These are phyloP conservation scores for Lymantria monacha DNA, from an alignment of 2,888 invertebrate genomes.

Conservation along the genomic window DNA sequence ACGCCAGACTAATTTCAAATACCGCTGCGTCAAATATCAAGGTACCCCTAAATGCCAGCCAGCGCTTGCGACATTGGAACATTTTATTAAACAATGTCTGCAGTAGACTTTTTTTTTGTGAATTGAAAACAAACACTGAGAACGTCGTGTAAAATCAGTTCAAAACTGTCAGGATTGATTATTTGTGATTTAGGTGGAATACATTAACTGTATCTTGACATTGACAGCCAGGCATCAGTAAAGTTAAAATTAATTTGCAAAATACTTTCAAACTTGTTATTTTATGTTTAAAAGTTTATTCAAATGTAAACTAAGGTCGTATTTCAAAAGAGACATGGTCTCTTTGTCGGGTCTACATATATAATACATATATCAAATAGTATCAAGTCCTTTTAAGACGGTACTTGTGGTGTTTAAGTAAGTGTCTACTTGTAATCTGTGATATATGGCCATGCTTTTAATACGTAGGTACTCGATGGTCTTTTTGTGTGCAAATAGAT, in stretches of 20 bases:
- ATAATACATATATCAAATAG: conserved; percentile 35
- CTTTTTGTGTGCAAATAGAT: conserved; percentile 18
- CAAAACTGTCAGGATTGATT: conserved; percentile 38
- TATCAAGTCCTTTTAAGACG: conserved; percentile 39
- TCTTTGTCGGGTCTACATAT: conserved; percentile 28
- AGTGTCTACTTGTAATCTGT: conserved; percentile 46
- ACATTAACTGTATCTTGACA: conserved; percentile 31
- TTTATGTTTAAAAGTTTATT: conserved; percentile 18
- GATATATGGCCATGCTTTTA: conserved; percentile 40
- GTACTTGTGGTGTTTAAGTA: conserved; percentile 43
- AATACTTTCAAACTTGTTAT: conserved; percentile 12
- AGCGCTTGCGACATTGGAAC: conserved; percentile 54
- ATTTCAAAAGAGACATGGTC: conserved; percentile 31
- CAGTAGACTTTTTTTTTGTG: conserved; percentile 35
- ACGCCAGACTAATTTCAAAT: conserved; percentile 62
- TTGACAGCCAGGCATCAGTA: conserved; percentile 22
- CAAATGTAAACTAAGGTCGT: conserved; percentile 26
- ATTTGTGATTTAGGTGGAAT: conserved; percentile 14
- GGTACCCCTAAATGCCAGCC: conserved; percentile 75
- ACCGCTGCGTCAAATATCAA: conserved; percentile 76
- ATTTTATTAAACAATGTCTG: conserved; percentile 58
- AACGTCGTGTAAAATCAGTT: conserved; percentile 33
- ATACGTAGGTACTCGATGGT: conserved; percentile 25
- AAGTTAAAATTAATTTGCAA: conserved; percentile 15
- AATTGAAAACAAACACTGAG: conserved; percentile 29